These are phyloP conservation scores for Shargacucullia verbasci DNA, from an alignment of 2,888 invertebrate species.

Conservation along the genomic window DNA sequence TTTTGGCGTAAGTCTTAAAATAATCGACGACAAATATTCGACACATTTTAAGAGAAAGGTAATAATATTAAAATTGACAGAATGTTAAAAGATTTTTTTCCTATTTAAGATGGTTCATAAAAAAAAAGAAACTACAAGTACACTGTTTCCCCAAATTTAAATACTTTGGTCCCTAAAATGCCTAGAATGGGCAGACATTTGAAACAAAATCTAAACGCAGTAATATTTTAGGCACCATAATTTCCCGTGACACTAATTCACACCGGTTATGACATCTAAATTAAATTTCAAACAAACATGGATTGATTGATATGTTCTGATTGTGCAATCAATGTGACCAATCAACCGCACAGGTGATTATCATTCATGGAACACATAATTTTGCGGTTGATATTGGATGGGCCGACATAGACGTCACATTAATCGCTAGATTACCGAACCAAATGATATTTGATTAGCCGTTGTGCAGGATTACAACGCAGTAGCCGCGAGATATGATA, in stretches of 20 bases:
- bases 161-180: too few species aligned
- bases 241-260: conserved; percentile 31
- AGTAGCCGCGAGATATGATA: conserved; percentile 36
- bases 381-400: conserved; percentile 72
- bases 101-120: too few species aligned
- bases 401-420: conserved; percentile 66
- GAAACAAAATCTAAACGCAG: too few species aligned
- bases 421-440: conserved; percentile 72
- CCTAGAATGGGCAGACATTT: too few species aligned
- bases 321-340: conserved; percentile 68
- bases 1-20: too few species aligned
- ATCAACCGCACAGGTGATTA: conserved; percentile 72
- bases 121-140: too few species aligned
- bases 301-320: conserved; percentile 54
- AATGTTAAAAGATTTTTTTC: too few species aligned
- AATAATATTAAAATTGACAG: too few species aligned
- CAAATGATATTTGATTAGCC: conserved; percentile 72
- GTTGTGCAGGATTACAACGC: conserved; percentile 54
- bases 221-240: not conserved
- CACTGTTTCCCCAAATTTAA: too few species aligned
- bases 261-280: conserved; percentile 51
- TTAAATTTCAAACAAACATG: conserved; percentile 57
- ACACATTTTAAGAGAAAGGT: too few species aligned
- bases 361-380: conserved; percentile 76
- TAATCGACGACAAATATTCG: too few species aligned